Evolutionary conservation across 2,113 vertebrate genomes (phyloP), one percentile per base, ranked within the genome.

Genomic region (Columba janthina): DNA sequence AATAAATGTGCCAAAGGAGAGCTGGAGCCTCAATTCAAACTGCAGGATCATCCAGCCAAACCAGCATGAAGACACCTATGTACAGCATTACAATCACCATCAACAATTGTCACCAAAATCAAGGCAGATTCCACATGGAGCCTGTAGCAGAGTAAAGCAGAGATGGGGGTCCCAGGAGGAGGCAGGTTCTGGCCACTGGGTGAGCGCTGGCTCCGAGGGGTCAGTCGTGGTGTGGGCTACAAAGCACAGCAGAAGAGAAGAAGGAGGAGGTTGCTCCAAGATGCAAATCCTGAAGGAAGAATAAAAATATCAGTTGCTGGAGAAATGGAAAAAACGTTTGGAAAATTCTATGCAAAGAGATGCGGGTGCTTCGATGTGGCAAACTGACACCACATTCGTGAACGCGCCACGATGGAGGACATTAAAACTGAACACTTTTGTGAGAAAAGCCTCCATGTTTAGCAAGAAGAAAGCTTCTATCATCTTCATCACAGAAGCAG

Each of bases 91-190:
- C 4, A 3, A 40, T 12, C 2, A 2, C 38, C 60, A 21, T 40
- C 32, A 18, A 6, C 25, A 46, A 6, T 20, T 46, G 19, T n/a
- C 36, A 40, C n/a, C 58, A 11, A 66, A 61, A 9, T 2, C n/a
- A 42, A 66, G 64, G 28, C 48, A 74, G 61, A 64, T 62, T n/a
- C 66, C 31, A 10, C 0, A 0, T 32, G 19, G 24, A 84, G 58
- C 28, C 32, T 24, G 5, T 0, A 0, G 3, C 4, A 0, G 58
- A 36, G 77, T 20, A 51, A 42, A 77, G 26, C 54, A 3, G 1
- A 53, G 40, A 15, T 15, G 34, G 3, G 3, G n/a, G 42, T 26
- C 19, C 29, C 62, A 8, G 19, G 42, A 67, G 62, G 57, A 57
- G 36, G 12, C 20, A 29, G 2, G 13, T 4, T 26, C 16, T 46